Evolutionary conservation across 2,888 invertebrate genomes (phyloP).

Genomic region (Lissonota sp.): DNA sequence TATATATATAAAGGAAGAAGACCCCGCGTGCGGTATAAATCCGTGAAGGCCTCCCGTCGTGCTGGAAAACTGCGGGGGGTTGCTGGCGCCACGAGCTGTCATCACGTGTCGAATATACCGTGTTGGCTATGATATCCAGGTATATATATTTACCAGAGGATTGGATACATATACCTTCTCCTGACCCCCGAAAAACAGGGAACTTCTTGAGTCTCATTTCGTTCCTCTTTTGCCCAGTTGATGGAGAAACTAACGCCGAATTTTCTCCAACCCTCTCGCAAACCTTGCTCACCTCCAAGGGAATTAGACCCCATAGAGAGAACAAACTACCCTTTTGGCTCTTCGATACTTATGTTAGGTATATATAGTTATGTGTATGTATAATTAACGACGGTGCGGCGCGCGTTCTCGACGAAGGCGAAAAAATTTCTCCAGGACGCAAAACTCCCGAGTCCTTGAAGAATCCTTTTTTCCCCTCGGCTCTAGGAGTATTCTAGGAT

Average conservation of each 20-base stretch:
- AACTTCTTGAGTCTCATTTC: conserved; percentile 5
- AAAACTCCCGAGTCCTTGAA: too few species aligned
- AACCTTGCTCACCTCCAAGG: neutral
- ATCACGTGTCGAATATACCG: conserved; percentile 80
- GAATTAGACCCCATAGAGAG: conserved; percentile 38
- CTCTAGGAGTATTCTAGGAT: neutral
- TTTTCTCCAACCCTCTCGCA: conserved; percentile 44
- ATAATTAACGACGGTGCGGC: too few species aligned
- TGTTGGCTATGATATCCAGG: conserved; percentile 65
- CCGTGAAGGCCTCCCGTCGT: conserved; percentile 74
- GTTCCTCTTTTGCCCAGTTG: conserved; percentile 12
- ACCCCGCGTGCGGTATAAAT: conserved; percentile 65
- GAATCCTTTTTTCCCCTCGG: too few species aligned
- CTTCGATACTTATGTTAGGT: conserved; percentile 7
- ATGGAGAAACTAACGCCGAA: conserved; percentile 27
- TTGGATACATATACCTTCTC: neutral
- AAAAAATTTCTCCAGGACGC: too few species aligned
- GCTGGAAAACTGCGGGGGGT: conserved; percentile 80
- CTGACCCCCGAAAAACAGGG: neutral
- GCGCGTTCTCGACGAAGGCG: too few species aligned
- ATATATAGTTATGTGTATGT: too few species aligned
- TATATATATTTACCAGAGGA: conserved; percentile 31
- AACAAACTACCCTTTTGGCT: conserved; percentile 55
- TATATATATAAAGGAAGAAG: conserved; percentile 32
- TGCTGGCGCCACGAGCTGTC: conserved; percentile 83